Base-by-base conservation (phyloP, 2,888 invertebrate species). In the Empis livida region DNA sequence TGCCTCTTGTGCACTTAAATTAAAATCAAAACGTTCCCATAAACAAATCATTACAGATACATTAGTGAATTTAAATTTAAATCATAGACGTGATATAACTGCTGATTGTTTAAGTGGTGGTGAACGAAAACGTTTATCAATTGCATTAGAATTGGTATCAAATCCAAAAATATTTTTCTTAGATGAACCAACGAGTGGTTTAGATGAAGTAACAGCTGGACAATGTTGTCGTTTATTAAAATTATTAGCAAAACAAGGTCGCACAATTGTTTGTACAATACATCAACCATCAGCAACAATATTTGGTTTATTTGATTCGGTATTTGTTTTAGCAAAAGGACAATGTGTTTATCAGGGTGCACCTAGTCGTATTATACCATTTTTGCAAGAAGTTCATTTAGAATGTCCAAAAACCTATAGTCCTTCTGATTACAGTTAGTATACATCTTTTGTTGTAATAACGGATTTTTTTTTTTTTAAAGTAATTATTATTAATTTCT, bases 151-250 rank as follows among this genome's bases (percentile, higher is more conserved):
- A 62, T 69, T 89, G 54, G 83, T 90, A 47, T 86, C 86, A 64
- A 88, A 89, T 64, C 89, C 87, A 0, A 84, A 84, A 20, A 78
- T 87, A 16, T 84, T 89, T 71, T 88, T 87, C 65, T 73, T 88
- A 55, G 88, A 88, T 61, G 88, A 88, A 64, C 88, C 88, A 0
- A 88, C 88, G 0, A 81, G 81, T 53, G 82, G 82, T 0, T 58
- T 82, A 54, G 82, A 82, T 59, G 79, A 76, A 42, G 82, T 82
- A 3, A 77, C 80, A 1, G 77, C 79, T 0, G 67, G 71, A 1
- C 77, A 79, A 56, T 78, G 79, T 51, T 70, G 82, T 30, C 73
- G 74, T 42, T 59, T 81, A 42, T 61, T 82, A 40, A 70, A 71
- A 20, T 71, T 72, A 41, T 57, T 82, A 55, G 79, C 82, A 0